These are phyloP conservation scores for Charanyca ferruginea DNA, from an alignment of 2,888 invertebrate species.

Conservation along the genomic window DNA sequence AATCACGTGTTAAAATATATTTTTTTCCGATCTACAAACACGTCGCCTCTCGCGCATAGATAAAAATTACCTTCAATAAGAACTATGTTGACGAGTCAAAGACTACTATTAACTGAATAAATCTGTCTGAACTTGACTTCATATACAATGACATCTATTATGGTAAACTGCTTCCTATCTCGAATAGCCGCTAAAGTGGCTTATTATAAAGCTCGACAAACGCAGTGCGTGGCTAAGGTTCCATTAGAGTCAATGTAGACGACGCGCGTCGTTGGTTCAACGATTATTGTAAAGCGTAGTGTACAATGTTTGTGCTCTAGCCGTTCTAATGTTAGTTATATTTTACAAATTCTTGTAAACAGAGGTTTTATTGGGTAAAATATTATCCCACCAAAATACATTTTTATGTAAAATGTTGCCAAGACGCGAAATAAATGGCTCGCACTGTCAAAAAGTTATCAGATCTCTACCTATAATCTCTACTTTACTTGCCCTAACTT, in stretches of 20 bases:
- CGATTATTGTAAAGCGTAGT: constrained; percentile 32
- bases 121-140: constrained; percentile 14
- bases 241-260: constrained; percentile 37
- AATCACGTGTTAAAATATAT: no score
- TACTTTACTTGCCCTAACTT: no score
- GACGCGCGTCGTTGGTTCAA: constrained; percentile 35
- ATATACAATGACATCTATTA: constrained; percentile 38
- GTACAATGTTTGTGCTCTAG: constrained; percentile 16
- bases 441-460: no score
- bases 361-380: no score
- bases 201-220: constrained; percentile 45
- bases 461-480: no score
- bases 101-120: constrained; percentile 26
- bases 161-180: constrained; percentile 31
- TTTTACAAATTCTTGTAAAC: no score
- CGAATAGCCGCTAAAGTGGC: constrained; percentile 33
- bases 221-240: constrained; percentile 45
- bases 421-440: no score
- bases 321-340: background rate
- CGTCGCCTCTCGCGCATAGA: no score
- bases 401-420: no score
- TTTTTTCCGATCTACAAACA: no score
- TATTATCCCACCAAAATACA: no score
- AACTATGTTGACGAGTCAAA: background rate
- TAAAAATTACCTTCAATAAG: background rate